Percentiles rank a stretch among this genome's conserved stretches.
phyloP scores from a whole-genome alignment of 2,888 invertebrate species.

The Athalia circularis region DNA sequence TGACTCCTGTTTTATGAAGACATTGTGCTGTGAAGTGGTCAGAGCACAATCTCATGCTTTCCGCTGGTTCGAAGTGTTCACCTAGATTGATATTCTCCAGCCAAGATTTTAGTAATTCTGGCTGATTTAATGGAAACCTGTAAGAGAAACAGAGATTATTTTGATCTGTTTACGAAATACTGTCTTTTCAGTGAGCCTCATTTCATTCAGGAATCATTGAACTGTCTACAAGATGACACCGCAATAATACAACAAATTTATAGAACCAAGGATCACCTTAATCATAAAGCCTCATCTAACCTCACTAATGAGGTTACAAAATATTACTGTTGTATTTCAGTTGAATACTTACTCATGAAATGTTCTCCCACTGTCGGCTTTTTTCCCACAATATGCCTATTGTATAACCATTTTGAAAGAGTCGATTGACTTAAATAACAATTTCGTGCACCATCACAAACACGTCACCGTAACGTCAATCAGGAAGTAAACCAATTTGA shows the following conservation, averaged over 20 bases:
- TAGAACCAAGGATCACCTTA: constrained; percentile 16
- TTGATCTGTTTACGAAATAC: constrained; percentile 16
- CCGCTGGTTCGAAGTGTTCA: background rate
- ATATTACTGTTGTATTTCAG: constrained; percentile 27
- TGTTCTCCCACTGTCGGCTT: constrained; percentile 25
- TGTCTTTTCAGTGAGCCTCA: constrained; percentile 17
- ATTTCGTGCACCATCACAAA: too few relatives aligned
- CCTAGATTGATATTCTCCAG: constrained; percentile 11
- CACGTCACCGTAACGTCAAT: too few relatives aligned
- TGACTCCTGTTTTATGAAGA: background rate
- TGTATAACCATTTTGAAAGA: constrained; percentile 30
- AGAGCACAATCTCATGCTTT: constrained; percentile 22
- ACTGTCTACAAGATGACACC: too few relatives aligned
- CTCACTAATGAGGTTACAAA: too few relatives aligned
- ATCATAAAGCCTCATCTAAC: too few relatives aligned
- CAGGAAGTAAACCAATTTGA: background rate
- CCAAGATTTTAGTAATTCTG: constrained; percentile 15
- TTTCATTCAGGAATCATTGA: constrained; percentile 22
- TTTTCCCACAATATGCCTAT: constrained; percentile 33
- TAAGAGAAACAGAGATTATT: background rate
- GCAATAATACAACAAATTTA: constrained; percentile 17
- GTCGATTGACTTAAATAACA: too few relatives aligned
- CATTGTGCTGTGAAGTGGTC: constrained; percentile 14
- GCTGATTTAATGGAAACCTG: constrained; percentile 11
- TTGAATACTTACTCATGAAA: constrained; percentile 34